Conservation (phyloP, 2,888 invertebrate genomes). For the Nysson spinosus region DNA sequence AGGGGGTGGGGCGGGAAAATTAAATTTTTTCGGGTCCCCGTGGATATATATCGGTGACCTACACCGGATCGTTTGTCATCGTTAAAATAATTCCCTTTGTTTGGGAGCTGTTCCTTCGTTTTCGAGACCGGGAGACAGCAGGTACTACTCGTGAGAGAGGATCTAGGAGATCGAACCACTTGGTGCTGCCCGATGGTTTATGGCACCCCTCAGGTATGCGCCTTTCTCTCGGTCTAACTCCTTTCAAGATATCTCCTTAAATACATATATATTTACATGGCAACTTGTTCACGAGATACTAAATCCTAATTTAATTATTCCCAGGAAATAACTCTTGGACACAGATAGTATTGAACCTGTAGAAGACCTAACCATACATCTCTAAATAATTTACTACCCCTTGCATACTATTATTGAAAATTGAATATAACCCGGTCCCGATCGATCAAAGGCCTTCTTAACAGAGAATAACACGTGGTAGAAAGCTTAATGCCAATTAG, state of each 20-base stretch:
- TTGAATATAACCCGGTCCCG: background rate
- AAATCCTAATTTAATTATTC: background rate
- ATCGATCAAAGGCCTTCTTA: too few relatives aligned
- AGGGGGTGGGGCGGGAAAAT: conserved; percentile 67
- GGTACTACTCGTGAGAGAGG: conserved; percentile 20
- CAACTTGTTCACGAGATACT: background rate
- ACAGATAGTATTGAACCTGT: too few relatives aligned
- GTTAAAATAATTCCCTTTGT: conserved; percentile 70
- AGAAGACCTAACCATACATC: too few relatives aligned
- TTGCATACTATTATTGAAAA: too few relatives aligned
- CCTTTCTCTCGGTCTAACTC: conserved; percentile 9
- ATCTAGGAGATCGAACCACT: conserved; percentile 4
- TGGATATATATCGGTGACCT: conserved; percentile 10
- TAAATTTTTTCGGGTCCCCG: conserved; percentile 58
- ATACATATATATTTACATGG: too few relatives aligned
- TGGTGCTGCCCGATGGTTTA: conserved; percentile 41
- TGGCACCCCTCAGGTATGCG: conserved; percentile 42
- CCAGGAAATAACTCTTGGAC: background rate
- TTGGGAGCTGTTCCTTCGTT: conserved; percentile 30
- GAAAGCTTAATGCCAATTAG: conserved; percentile 74
- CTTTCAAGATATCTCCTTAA: background rate
- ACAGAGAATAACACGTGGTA: too few relatives aligned
- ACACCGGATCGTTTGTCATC: conserved; percentile 68
- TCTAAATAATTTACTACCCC: too few relatives aligned
- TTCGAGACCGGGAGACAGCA: background rate